phyloP scores from a whole-genome alignment of 2,888 invertebrate genomes.

The Brachyptera risi region DNA sequence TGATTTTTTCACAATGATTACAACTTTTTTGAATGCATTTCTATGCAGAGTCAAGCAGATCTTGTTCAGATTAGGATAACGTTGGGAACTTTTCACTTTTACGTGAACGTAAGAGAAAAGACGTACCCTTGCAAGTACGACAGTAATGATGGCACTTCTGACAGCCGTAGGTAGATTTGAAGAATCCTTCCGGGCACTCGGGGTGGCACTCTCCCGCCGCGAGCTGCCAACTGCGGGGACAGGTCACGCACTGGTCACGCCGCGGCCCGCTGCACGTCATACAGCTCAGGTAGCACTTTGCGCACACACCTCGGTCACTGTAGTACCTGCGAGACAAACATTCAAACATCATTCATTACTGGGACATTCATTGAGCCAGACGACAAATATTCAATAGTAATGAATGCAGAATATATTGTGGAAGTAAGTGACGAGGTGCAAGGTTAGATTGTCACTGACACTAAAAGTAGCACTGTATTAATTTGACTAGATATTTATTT shows the following conservation, averaged over 20 bases:
- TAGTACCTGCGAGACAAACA: too few species aligned
- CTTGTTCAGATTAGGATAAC: neutral
- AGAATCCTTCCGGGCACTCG: slow-evolving; percentile 83
- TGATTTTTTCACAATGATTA: too few species aligned
- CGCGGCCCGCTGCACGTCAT: slow-evolving; percentile 81
- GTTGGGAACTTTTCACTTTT: neutral
- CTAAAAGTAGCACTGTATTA: too few species aligned
- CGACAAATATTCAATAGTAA: too few species aligned
- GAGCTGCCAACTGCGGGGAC: slow-evolving; percentile 74
- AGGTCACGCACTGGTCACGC: slow-evolving; percentile 79
- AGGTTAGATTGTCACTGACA: too few species aligned
- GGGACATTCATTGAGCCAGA: too few species aligned
- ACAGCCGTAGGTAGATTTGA: slow-evolving; percentile 76
- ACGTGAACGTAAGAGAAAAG: neutral
- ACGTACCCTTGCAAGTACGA: slow-evolving; percentile 74
- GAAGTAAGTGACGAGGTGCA: too few species aligned
- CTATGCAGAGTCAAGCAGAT: neutral
- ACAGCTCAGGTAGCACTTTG: slow-evolving; percentile 80
- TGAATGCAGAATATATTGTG: too few species aligned
- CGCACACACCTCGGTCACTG: slow-evolving; percentile 77
- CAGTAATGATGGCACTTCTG: slow-evolving; percentile 87
- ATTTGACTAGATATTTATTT: too few species aligned
- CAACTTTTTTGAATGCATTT: too few species aligned
- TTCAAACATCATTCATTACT: too few species aligned
- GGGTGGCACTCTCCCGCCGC: slow-evolving; percentile 82